Conservation (phyloP, 1,140 invertebrate species). For the Brachystomella parvula region DNA sequence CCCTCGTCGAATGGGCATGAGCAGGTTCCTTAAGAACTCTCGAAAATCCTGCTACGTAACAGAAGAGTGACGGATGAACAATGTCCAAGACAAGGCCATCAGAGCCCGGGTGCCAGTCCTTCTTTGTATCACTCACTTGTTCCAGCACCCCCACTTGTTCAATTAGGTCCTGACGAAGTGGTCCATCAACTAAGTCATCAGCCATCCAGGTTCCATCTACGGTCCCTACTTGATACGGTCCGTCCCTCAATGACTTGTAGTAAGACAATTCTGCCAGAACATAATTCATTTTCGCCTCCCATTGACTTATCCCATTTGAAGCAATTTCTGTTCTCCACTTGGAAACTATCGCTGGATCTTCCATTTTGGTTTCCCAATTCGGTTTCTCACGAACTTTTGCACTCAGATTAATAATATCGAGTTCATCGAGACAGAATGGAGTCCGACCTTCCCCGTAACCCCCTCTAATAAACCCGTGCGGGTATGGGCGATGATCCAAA, state of each 20-base stretch:
- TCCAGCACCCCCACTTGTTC: neutral
- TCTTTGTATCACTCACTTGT: neutral
- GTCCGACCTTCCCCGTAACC: neutral
- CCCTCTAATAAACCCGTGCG: no score
- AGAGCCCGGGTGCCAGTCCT: conserved; percentile 20
- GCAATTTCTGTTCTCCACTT: conserved; percentile 13
- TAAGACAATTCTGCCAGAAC: conserved; percentile 7
- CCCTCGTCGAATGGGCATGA: no score
- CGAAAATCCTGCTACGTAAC: no score
- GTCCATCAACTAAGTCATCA: conserved; percentile 9
- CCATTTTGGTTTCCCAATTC: conserved; percentile 17
- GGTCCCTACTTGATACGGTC: neutral
- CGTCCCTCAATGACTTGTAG: neutral
- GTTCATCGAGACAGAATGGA: neutral
- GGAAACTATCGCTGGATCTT: neutral
- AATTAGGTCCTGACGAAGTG: neutral
- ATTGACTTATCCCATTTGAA: neutral
- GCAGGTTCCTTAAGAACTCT: no score
- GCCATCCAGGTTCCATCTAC: conserved; percentile 11
- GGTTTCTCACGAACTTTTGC: conserved; percentile 1
- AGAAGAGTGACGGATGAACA: conserved; percentile 26
- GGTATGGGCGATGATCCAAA: no score
- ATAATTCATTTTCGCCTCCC: neutral
- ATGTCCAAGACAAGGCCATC: conserved; percentile 16
- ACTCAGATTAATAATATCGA: conserved; percentile 9